A percentile compares a stretch with the other conserved stretches of the same genome.
phyloP scores from a whole-genome alignment of 2,113 vertebrate species.

The Coregonus clupeaformis region DNA sequence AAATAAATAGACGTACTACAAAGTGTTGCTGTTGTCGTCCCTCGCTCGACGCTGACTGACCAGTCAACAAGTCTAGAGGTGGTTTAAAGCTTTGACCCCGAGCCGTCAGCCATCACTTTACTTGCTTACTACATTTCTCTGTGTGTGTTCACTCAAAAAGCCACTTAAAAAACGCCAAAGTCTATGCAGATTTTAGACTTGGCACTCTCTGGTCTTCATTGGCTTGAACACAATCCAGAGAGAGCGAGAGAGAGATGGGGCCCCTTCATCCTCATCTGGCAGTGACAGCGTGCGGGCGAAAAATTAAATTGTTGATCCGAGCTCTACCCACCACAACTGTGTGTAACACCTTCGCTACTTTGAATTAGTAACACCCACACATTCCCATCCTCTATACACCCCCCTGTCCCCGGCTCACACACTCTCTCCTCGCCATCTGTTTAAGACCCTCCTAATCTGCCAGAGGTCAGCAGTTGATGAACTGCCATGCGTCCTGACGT shows the following conservation, averaged over 20 bases:
- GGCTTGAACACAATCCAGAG: background rate
- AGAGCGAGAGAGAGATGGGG: background rate
- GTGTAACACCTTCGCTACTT: conserved; percentile 14
- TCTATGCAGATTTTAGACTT: too few relatives aligned
- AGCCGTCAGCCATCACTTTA: too few relatives aligned
- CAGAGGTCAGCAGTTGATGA: conserved; percentile 49
- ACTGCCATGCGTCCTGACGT: too few relatives aligned
- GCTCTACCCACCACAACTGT: background rate
- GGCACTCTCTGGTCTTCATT: too few relatives aligned
- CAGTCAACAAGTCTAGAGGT: too few relatives aligned
- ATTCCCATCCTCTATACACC: background rate
- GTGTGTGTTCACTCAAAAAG: background rate
- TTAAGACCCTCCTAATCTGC: conserved; percentile 63
- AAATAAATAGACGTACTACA: too few relatives aligned
- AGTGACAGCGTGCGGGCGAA: background rate
- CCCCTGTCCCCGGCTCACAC: conserved; percentile 11
- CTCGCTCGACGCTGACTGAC: too few relatives aligned
- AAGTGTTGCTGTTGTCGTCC: too few relatives aligned
- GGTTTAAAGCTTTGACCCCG: too few relatives aligned
- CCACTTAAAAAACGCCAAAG: too few relatives aligned
- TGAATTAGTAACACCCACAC: conserved; percentile 29
- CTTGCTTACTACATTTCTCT: too few relatives aligned
- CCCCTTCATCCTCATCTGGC: conserved; percentile 1
- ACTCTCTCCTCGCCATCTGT: conserved; percentile 54
- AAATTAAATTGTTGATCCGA: conserved; percentile 24